Conservation (phyloP, 2,113 vertebrate species). For the Stigmatopora nigra region DNA sequence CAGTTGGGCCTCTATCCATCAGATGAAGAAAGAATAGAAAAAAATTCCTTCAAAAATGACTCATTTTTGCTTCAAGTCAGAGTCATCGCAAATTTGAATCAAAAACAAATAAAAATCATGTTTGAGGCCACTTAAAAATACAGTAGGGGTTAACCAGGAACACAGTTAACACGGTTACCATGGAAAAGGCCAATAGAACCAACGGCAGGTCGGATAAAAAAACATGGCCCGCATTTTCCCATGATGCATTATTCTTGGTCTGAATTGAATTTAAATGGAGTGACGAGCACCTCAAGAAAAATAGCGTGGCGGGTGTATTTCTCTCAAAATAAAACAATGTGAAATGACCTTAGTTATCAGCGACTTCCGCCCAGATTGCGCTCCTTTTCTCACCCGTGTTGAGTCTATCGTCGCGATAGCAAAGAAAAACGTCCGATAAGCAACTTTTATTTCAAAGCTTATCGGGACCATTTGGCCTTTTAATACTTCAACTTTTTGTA, state of each 20-base stretch:
- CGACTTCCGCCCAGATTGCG: not conserved
- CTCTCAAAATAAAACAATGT: not conserved
- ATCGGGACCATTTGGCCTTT: not conserved
- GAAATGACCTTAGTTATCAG: slow-evolving; percentile 5
- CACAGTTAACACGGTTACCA: not conserved
- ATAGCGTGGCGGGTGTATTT: not conserved
- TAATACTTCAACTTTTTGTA: too few species aligned
- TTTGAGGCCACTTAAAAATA: slow-evolving; percentile 36
- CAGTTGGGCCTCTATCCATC: not conserved
- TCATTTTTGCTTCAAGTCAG: not conserved
- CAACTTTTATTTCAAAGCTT: not conserved
- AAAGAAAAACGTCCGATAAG: not conserved
- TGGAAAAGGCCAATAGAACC: slow-evolving; percentile 26
- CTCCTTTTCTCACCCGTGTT: slow-evolving; percentile 3
- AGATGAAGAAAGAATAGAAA: not conserved
- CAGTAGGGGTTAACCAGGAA: not conserved
- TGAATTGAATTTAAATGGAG: not conserved
- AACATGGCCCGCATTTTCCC: slow-evolving; percentile 39
- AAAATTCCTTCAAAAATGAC: not conserved
- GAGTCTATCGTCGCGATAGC: not conserved
- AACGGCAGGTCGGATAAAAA: slow-evolving; percentile 40
- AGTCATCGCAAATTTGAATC: not conserved
- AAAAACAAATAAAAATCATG: slow-evolving; percentile 3
- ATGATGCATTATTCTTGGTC: slow-evolving; percentile 42
- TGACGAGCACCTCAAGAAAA: slow-evolving; percentile 17